Percentiles rank a stretch among this genome's conserved stretches.
phyloP scores from a whole-genome alignment of 2,113 vertebrate species.

The Bubo blakistoni region DNA sequence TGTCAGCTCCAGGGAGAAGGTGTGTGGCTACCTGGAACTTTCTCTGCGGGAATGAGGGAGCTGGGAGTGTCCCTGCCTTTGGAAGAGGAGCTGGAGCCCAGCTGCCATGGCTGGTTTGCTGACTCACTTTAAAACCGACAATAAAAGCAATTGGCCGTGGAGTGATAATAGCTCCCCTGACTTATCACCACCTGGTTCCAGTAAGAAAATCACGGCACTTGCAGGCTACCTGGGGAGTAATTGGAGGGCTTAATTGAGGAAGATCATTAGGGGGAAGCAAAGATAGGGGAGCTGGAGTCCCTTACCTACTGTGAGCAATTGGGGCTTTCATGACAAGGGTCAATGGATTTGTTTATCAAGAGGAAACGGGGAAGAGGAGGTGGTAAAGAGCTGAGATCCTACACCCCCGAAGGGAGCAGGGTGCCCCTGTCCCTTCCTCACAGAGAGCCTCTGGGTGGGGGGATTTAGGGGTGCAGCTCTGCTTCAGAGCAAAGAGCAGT shows the following conservation, averaged over 20 bases:
- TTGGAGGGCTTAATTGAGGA: slow-evolving; percentile 10
- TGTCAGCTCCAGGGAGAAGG: neutral
- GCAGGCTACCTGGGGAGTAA: neutral
- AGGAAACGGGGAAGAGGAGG: neutral
- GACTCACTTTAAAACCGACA: neutral
- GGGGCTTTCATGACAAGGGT: neutral
- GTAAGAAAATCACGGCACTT: neutral
- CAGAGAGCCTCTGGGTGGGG: neutral
- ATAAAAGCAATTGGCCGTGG: neutral
- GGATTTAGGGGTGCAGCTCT: neutral
- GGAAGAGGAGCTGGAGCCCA: neutral
- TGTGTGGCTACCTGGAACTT: neutral
- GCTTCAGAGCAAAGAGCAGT: neutral
- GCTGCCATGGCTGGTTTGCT: neutral
- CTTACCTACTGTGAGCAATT: neutral
- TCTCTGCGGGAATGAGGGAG: neutral
- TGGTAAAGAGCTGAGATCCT: neutral
- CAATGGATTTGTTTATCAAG: neutral
- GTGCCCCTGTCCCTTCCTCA: neutral
- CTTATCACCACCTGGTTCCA: neutral
- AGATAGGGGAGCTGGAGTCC: neutral
- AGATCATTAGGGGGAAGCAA: neutral
- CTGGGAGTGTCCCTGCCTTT: fast-evolving
- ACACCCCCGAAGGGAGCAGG: neutral
- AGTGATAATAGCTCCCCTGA: neutral